Evolutionary conservation across 2,113 vertebrate species (phyloP).

Genomic region (Ursus arctos): DNA sequence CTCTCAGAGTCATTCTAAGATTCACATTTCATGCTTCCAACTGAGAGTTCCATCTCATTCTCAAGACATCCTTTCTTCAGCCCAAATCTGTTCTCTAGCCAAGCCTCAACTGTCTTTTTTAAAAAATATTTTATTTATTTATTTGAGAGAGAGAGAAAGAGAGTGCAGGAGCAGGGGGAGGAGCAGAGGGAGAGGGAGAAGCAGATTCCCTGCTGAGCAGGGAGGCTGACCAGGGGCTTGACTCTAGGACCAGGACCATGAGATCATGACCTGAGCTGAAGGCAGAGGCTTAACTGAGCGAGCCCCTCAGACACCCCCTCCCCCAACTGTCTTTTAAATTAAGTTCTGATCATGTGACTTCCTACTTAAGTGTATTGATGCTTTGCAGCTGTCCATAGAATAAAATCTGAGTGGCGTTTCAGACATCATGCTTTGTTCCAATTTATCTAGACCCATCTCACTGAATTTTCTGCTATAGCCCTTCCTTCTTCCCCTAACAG

Average conservation of each 20-base stretch:
- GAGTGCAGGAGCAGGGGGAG: too few species aligned
- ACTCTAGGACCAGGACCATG: neutral
- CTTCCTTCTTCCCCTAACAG: neutral
- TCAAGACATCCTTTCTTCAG: neutral
- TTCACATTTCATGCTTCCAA: neutral
- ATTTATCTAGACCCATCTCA: neutral
- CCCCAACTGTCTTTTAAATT: neutral
- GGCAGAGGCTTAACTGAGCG: neutral
- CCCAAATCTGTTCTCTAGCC: too few species aligned
- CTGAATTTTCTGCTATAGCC: neutral
- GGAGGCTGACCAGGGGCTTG: too few species aligned
- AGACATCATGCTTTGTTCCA: neutral
- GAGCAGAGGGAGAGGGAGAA: too few species aligned
- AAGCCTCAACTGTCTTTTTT: neutral
- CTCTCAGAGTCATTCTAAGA: neutral
- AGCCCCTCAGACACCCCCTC: neutral
- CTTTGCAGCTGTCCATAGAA: neutral
- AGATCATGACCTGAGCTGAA: too few species aligned
- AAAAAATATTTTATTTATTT: neutral
- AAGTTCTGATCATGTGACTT: neutral
- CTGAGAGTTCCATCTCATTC: neutral
- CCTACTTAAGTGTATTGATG: neutral
- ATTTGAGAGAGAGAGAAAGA: too few species aligned
- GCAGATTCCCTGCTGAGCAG: too few species aligned
- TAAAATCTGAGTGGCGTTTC: neutral